These are phyloP conservation scores for Zoanthus sansibaricus DNA, from an alignment of 92 coral and sea anemone genomes.

Conservation along the genomic window DNA sequence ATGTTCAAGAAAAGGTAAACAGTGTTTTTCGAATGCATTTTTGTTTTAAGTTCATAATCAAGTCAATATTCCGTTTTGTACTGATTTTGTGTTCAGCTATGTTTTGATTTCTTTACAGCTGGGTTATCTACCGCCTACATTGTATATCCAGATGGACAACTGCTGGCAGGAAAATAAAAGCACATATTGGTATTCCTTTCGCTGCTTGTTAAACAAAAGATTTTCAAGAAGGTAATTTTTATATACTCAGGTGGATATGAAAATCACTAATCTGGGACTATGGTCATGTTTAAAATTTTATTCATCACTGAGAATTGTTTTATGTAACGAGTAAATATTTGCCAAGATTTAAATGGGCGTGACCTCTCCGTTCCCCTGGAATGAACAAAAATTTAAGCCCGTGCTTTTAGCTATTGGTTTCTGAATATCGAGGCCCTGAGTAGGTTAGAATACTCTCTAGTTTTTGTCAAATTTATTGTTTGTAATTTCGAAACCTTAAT, in stretches of 20 bases:
- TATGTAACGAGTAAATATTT: too few species aligned
- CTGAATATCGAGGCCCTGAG: too few species aligned
- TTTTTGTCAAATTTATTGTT: too few species aligned
- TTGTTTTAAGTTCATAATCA: not conserved
- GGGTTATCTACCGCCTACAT: constrained; percentile 14
- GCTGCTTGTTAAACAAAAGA: constrained; percentile 4
- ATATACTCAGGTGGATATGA: not conserved
- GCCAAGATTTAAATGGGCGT: too few species aligned
- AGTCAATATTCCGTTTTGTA: not conserved
- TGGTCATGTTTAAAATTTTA: not conserved
- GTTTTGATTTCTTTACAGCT: not conserved
- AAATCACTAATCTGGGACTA: not conserved
- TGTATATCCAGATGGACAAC: constrained; percentile 52
- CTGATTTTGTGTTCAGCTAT: not conserved
- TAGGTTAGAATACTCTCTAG: too few species aligned
- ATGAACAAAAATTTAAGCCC: too few species aligned
- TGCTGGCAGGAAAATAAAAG: constrained; percentile 49
- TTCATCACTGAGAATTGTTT: not conserved
- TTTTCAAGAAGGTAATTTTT: constrained; percentile 49
- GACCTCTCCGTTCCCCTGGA: too few species aligned
- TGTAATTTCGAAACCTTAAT: too few species aligned
- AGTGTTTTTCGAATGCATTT: not conserved
- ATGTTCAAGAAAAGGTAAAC: not conserved
- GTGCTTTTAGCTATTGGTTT: too few species aligned
- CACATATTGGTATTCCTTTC: constrained; percentile 23